phyloP scores from a whole-genome alignment of 2,888 invertebrate species.

The Philonicus albiceps region DNA sequence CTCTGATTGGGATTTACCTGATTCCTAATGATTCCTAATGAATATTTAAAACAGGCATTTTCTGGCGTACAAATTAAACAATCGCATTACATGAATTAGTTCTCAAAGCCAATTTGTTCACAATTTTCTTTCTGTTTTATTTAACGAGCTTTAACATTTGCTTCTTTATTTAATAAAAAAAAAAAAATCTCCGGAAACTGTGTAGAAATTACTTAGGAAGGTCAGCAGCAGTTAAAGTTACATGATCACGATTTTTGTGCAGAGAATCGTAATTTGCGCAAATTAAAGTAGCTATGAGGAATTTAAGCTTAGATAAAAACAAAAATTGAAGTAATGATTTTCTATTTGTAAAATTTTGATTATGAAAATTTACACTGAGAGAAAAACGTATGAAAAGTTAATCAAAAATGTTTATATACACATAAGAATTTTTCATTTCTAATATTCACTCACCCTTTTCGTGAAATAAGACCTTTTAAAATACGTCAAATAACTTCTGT shows the following conservation, averaged over 20 bases:
- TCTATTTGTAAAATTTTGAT: too few relatives aligned
- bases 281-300: too few relatives aligned
- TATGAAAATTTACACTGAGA: too few relatives aligned
- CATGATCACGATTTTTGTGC: background rate
- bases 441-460: too few relatives aligned
- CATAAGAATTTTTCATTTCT: too few relatives aligned
- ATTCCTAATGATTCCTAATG: background rate
- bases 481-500: too few relatives aligned
- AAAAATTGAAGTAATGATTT: too few relatives aligned
- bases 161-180: background rate
- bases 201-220: background rate
- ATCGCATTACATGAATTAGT: background rate
- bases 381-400: too few relatives aligned
- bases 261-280: too few relatives aligned
- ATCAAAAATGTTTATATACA: too few relatives aligned
- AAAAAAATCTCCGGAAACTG: background rate
- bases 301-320: too few relatives aligned
- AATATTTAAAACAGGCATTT: background rate
- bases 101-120: background rate
- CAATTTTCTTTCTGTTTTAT: background rate
- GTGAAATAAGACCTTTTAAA: too few relatives aligned
- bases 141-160: background rate
- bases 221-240: background rate
- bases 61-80: background rate
- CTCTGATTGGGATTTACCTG: background rate